Evolutionary conservation across 2,797 vertebrate genomes (phyloP).

Genomic region (Pipistrellus nathusii): DNA sequence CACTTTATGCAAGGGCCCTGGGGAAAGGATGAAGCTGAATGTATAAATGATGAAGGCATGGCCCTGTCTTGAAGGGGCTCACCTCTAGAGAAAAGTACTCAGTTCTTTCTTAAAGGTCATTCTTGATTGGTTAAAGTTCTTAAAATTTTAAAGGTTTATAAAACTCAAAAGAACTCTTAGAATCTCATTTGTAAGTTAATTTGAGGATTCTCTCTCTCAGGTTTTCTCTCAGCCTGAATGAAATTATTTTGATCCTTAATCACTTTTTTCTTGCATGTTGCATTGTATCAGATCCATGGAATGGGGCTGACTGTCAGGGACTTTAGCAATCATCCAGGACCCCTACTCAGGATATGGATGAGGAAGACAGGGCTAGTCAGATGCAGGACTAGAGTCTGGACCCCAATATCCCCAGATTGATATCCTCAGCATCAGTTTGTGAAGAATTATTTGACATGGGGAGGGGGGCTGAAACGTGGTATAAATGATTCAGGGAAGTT

Average conservation of each 20-base stretch:
- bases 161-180: constrained; percentile 66
- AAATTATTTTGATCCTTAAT: constrained; percentile 19
- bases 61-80: constrained; percentile 32
- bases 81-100: constrained; percentile 28
- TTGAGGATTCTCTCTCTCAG: constrained; percentile 65
- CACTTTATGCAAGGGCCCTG: background rate
- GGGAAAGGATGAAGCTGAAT: background rate
- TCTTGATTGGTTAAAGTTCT: constrained; percentile 67
- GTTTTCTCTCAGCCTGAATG: constrained; percentile 54
- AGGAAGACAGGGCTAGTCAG: background rate
- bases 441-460: background rate
- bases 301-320: background rate
- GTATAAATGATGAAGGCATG: background rate
- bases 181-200: constrained; percentile 76
- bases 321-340: background rate
- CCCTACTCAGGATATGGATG: background rate
- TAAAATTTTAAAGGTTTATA: constrained; percentile 66
- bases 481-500: background rate
- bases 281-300: background rate
- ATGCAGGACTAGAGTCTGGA: background rate
- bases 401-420: fast-evolving
- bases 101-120: constrained; percentile 61
- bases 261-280: background rate
- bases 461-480: background rate
- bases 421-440: background rate